phyloP scores from a whole-genome alignment of 2,888 invertebrate genomes.

The Alsophila aescularia region DNA sequence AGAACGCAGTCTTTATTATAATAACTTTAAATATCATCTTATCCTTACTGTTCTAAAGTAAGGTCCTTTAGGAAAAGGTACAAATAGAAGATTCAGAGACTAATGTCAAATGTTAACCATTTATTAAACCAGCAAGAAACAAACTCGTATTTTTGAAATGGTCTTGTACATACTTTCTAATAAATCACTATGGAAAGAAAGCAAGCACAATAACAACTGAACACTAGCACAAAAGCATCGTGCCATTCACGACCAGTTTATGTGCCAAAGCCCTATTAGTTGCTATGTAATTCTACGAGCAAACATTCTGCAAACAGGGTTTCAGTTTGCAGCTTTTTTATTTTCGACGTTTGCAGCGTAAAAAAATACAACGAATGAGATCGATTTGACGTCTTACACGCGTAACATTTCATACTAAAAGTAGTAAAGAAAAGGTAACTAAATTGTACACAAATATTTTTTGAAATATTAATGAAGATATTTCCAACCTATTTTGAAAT shows the following conservation, averaged over 20 bases:
- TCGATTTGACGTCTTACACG: background rate
- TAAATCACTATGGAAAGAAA: too few species aligned
- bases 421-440: background rate
- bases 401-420: background rate
- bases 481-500: background rate
- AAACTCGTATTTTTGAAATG: too few species aligned
- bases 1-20: background rate
- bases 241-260: conserved; percentile 14
- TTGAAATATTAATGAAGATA: background rate
- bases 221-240: too few species aligned
- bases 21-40: too few species aligned
- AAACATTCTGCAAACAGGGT: conserved; percentile 37
- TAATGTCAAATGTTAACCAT: too few species aligned
- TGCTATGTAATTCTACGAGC: conserved; percentile 47
- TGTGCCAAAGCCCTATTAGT: conserved; percentile 42
- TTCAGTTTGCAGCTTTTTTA: conserved; percentile 26
- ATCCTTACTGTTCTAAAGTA: too few species aligned
- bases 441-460: background rate
- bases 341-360: conserved; percentile 3
- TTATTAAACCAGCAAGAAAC: too few species aligned
- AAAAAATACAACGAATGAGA: conserved; percentile 3
- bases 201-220: too few species aligned
- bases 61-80: too few species aligned
- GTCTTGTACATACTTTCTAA: too few species aligned
- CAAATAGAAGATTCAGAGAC: too few species aligned